Evolutionary conservation across 2,113 vertebrate genomes (phyloP).

Genomic region (Halichoerus grypus): DNA sequence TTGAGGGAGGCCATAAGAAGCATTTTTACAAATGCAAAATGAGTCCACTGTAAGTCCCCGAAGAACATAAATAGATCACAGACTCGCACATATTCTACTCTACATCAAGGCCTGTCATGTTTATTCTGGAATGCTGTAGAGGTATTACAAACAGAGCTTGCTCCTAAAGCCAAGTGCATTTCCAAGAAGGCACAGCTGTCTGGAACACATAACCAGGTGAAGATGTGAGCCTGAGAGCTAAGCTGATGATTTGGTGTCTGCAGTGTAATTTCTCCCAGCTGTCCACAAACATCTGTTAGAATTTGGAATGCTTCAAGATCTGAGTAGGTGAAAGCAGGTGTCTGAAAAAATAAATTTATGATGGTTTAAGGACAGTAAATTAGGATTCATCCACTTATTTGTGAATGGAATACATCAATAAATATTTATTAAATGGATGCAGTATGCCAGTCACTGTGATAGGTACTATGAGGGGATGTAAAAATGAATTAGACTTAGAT

Average conservation of each 20-base stretch:
- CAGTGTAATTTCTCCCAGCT: conserved; percentile 56
- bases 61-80: conserved; percentile 54
- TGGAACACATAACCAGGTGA: conserved; percentile 71
- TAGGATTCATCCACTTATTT: conserved; percentile 55
- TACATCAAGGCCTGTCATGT: conserved; percentile 26
- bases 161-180: conserved; percentile 60
- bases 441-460: conserved; percentile 9
- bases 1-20: conserved; percentile 31
- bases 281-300: conserved; percentile 47
- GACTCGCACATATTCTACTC: conserved; percentile 8
- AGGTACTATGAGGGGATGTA: not conserved
- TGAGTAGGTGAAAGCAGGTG: conserved; percentile 71
- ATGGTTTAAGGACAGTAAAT: conserved; percentile 63
- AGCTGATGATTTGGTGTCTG: conserved; percentile 66
- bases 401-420: conserved; percentile 39
- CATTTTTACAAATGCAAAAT: conserved; percentile 64
- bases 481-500: conserved; percentile 31
- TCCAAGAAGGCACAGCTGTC: conserved; percentile 76
- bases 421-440: conserved; percentile 63
- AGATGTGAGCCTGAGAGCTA: conserved; percentile 54
- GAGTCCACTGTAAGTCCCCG: not conserved
- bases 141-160: conserved; percentile 53
- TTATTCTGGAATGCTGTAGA: conserved; percentile 61
- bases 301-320: conserved; percentile 56
- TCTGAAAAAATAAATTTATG: conserved; percentile 63